phyloP scores from a whole-genome alignment of 2,797 vertebrate species.

The Rhinophrynus dorsalis region DNA sequence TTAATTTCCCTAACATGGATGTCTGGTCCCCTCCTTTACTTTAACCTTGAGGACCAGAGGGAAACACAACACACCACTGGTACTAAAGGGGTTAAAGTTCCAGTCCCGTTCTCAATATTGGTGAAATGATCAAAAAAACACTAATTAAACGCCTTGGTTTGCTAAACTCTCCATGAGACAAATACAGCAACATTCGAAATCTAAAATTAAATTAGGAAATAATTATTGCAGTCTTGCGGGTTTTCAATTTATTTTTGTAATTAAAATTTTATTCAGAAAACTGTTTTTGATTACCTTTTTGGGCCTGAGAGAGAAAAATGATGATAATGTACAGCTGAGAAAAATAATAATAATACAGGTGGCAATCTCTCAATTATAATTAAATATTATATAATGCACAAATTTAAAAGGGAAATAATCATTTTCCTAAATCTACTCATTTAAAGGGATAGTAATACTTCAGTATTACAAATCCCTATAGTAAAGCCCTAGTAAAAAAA shows the following conservation, averaged over 20 bases:
- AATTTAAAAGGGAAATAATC: too few species aligned
- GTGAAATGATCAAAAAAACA: background rate
- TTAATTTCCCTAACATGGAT: slow-evolving; percentile 15
- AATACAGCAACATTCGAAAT: background rate
- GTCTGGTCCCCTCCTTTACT: background rate
- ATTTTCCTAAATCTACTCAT: too few species aligned
- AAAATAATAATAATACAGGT: too few species aligned
- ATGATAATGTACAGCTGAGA: too few species aligned
- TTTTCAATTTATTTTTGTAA: background rate
- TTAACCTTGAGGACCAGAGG: background rate
- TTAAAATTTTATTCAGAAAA: background rate
- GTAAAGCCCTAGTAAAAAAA: too few species aligned
- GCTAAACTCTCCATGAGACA: background rate
- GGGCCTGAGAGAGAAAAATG: too few species aligned
- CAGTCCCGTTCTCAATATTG: background rate
- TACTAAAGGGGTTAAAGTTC: too few species aligned
- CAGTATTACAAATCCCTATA: too few species aligned
- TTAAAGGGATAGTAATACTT: too few species aligned
- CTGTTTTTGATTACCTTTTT: background rate
- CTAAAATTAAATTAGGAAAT: background rate
- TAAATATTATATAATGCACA: too few species aligned
- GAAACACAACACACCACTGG: too few species aligned
- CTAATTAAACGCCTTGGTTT: background rate
- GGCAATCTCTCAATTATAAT: too few species aligned
- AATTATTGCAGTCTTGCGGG: background rate